Percentiles rank a stretch among this genome's conserved stretches.
phyloP scores from a whole-genome alignment of 2,888 invertebrate genomes.

The Fragum sueziense region DNA sequence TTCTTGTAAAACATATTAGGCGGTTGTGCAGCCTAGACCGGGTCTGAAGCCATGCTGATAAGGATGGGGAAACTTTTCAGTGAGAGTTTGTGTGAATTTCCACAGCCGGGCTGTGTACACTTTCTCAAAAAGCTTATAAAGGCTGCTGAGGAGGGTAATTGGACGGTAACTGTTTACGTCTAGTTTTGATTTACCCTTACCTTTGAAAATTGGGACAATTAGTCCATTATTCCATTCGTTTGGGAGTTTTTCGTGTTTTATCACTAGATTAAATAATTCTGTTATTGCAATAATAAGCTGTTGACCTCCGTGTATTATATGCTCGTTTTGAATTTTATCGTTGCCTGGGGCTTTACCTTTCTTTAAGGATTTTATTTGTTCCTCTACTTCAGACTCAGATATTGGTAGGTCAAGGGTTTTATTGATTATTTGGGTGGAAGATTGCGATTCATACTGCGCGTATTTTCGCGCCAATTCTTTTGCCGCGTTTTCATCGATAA shows the following conservation, averaged over 20 bases:
- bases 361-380: not conserved
- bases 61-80: not conserved
- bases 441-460: not conserved
- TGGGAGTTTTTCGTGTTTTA: not conserved
- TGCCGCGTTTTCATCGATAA: not conserved
- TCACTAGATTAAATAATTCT: not conserved
- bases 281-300: not conserved
- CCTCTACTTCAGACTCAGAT: not conserved
- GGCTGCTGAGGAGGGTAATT: not conserved
- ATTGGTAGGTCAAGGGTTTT: not conserved
- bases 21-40: not conserved
- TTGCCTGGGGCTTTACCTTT: not conserved
- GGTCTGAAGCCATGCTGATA: not conserved
- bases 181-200: not conserved
- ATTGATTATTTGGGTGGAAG: not conserved
- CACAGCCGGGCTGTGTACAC: not conserved
- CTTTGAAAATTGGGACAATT: slow-evolving; percentile 4
- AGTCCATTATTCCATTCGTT: not conserved
- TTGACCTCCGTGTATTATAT: not conserved
- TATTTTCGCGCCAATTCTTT: not conserved
- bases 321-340: not conserved
- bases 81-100: not conserved
- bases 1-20: not conserved
- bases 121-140: not conserved
- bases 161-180: not conserved